Evolutionary conservation across 2,113 vertebrate species (phyloP).

Genomic region (Sula dactylatra): DNA sequence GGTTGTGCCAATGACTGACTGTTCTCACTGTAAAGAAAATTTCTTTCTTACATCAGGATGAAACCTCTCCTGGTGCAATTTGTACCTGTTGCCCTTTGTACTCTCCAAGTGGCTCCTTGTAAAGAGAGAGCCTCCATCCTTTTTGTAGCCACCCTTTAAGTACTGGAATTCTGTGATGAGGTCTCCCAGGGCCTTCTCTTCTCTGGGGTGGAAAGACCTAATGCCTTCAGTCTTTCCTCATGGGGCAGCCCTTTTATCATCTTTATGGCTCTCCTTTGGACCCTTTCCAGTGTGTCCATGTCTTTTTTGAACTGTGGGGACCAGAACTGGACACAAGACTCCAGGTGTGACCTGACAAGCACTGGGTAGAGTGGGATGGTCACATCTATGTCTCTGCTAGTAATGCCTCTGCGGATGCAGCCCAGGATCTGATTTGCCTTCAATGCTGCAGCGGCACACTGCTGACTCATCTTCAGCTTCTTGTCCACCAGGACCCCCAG

Average conservation of each 20-base stretch:
- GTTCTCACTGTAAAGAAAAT: not conserved
- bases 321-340: not conserved
- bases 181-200: not conserved
- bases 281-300: not conserved
- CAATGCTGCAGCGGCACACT: rapidly evolving
- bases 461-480: not conserved
- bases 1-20: not conserved
- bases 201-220: not conserved
- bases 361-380: no score
- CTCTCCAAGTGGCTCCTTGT: not conserved
- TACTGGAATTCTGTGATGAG: not conserved
- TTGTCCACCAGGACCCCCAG: not conserved
- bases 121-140: not conserved
- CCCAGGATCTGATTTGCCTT: not conserved
- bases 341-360: not conserved
- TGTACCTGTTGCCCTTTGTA: not conserved
- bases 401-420: rapidly evolving
- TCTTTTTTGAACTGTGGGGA: no score
- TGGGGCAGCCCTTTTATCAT: not conserved
- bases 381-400: not conserved
- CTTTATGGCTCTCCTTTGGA: not conserved
- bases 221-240: not conserved
- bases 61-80: not conserved
- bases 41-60: not conserved
- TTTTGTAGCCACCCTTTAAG: not conserved